Base-by-base conservation (phyloP, 2,888 invertebrate genomes). In the Drosophila dives region DNA sequence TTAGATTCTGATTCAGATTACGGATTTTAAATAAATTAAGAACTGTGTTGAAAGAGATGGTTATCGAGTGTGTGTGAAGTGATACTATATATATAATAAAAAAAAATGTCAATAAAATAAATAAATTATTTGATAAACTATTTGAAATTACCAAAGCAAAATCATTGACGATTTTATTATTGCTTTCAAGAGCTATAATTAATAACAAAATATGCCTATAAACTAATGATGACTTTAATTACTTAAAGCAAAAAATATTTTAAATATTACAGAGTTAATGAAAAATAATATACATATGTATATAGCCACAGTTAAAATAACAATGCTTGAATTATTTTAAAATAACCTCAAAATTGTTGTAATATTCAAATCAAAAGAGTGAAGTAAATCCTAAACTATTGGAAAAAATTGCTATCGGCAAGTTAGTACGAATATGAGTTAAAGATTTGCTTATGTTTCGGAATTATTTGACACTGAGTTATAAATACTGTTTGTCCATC, bases 11-110 rank as follows among this genome's bases (percentile, higher is more conserved):
- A 69, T 29, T 68, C n/a, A 36, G 17, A 55, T 29, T 11, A 55
- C 17, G 26, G 23, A 66, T 42, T 61, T 23, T 15, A 26, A 8
- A 62, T 38, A 34, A 38, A 76, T 54, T 34, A 70, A 61, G 54
- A 50, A 36, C 38, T 54, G 50, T 54, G 42, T 60, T 48, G 7
- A 12, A 55, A 55, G 49, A 63, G 11, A 11, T 34, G 15, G 11
- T 20, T 36, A n/a, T 45, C 20, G 12, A 20, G 23, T 56, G 64
- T 33, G 15, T 17, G 34, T 53, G 23, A 38, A 29, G 32, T 32
- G 20, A 40, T 53, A 29, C 3, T 33, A 45, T 4, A 26, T 0
- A 26, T 3, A 4, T 26, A 36, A 2, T 23, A n/a, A 1, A 15
- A 40, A 38, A 23, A 49, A 51, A 33, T 11, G 6, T 29, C 29